Conservation (phyloP, 2,888 invertebrate genomes). For the Archips crataeganus region DNA sequence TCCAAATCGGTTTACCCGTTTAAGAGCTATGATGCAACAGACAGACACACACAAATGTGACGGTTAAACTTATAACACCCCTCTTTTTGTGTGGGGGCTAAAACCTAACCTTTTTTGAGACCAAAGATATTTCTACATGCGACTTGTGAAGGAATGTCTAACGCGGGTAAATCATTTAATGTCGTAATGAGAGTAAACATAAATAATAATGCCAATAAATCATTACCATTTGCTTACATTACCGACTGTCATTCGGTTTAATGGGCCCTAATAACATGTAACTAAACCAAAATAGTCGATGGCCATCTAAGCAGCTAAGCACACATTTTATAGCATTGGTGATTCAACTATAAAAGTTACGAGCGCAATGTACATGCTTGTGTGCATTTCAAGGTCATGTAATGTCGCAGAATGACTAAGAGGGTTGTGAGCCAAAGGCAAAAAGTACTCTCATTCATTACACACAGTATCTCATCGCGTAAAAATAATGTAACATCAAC, state of each 20-base stretch:
- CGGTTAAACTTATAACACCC: no score
- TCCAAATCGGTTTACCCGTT: no score
- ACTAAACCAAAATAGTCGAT: not conserved
- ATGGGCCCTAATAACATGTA: not conserved
- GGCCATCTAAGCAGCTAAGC: not conserved
- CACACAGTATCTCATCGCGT: no score
- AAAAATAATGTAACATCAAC: no score
- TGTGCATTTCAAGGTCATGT: not conserved
- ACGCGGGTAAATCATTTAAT: not conserved
- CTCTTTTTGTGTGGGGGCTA: no score
- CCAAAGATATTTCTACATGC: no score
- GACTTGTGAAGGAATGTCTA: no score
- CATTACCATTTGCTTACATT: not conserved
- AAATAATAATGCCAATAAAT: not conserved
- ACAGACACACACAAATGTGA: no score
- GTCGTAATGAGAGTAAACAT: not conserved
- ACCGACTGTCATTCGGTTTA: not conserved
- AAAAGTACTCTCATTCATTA: no score
- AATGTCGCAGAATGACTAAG: not conserved
- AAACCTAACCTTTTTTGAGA: no score
- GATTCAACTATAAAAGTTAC: conserved; percentile 5
- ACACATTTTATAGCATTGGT: conserved; percentile 9
- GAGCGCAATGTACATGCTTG: not conserved
- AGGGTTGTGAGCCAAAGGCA: no score
- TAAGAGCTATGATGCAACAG: no score